Percentiles rank a stretch among this genome's conserved stretches.
These are phyloP conservation scores for Triplophysa rosa DNA, from an alignment of 2,113 vertebrate species.

Conservation along the genomic window DNA sequence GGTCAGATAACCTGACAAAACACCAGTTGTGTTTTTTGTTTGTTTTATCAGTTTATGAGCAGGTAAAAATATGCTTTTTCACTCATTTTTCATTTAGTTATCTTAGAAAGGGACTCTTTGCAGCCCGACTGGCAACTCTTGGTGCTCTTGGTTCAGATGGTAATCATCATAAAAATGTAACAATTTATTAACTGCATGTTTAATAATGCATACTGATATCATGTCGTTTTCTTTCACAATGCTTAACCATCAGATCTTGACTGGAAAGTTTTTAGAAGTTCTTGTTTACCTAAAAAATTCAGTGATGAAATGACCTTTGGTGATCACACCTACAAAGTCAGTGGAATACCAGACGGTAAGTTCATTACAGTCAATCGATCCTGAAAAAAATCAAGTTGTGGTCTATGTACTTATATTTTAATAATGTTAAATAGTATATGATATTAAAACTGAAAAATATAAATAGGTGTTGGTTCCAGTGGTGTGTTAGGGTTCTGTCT, in stretches of 20 bases:
- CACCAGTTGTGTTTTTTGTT: too few species aligned
- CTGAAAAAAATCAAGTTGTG: too few species aligned
- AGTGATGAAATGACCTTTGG: constrained; percentile 90
- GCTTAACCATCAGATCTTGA: constrained; percentile 68
- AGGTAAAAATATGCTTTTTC: constrained; percentile 6
- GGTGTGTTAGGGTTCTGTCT: too few species aligned
- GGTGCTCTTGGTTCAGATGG: constrained; percentile 88
- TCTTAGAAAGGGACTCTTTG: constrained; percentile 91
- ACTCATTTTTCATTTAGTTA: constrained; percentile 77
- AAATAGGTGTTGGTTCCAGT: background rate
- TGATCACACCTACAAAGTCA: constrained; percentile 88
- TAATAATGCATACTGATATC: background rate
- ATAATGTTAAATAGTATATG: too few species aligned
- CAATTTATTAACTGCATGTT: background rate
- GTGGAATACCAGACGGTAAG: constrained; percentile 90
- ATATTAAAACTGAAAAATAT: too few species aligned
- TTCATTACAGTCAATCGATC: background rate
- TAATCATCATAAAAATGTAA: constrained; percentile 61
- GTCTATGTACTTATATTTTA: too few species aligned
- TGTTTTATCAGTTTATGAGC: background rate
- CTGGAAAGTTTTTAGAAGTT: constrained; percentile 82
- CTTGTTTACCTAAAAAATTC: constrained; percentile 89
- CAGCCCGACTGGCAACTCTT: constrained; percentile 86
- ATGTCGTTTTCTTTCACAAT: background rate
- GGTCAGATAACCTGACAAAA: constrained; percentile 68